These are phyloP conservation scores for Calameuta idolon DNA, from an alignment of 2,888 invertebrate genomes.

Conservation along the genomic window DNA sequence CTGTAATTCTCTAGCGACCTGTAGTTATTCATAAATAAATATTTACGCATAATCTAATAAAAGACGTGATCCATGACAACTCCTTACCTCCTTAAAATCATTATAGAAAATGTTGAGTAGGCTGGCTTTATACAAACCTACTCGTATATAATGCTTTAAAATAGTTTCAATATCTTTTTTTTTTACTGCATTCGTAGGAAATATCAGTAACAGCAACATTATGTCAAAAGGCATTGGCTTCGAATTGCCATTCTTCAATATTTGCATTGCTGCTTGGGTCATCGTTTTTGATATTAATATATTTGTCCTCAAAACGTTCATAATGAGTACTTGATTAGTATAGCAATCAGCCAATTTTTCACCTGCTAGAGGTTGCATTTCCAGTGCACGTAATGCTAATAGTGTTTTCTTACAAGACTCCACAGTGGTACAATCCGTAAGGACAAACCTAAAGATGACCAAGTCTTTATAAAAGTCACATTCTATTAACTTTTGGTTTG, in stretches of 20 bases:
- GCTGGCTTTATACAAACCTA: conserved; percentile 71
- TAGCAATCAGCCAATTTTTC: conserved; percentile 70
- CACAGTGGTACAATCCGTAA: conserved; percentile 67
- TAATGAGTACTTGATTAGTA: conserved; percentile 72
- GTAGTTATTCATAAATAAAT: conserved; percentile 67
- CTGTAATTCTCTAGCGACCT: conserved; percentile 55
- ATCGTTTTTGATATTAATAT: conserved; percentile 71
- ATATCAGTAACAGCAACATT: conserved; percentile 74
- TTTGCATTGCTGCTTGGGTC: conserved; percentile 72
- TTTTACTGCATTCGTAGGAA: conserved; percentile 73
- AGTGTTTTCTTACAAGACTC: conserved; percentile 51
- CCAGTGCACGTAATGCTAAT: conserved; percentile 45
- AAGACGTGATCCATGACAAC: neutral
- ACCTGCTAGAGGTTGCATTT: conserved; percentile 56
- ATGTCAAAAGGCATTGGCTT: conserved; percentile 79
- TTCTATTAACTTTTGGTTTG: neutral
- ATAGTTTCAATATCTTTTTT: conserved; percentile 74
- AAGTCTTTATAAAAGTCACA: neutral
- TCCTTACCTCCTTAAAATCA: conserved; percentile 50
- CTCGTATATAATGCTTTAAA: conserved; percentile 74
- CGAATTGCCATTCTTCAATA: conserved; percentile 70
- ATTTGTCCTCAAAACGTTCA: conserved; percentile 71
- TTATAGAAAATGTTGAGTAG: conserved; percentile 69
- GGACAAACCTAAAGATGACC: conserved; percentile 68
- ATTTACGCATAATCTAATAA: neutral